Conservation (phyloP, 2,888 invertebrate genomes). For the Incurvaria masculella region DNA sequence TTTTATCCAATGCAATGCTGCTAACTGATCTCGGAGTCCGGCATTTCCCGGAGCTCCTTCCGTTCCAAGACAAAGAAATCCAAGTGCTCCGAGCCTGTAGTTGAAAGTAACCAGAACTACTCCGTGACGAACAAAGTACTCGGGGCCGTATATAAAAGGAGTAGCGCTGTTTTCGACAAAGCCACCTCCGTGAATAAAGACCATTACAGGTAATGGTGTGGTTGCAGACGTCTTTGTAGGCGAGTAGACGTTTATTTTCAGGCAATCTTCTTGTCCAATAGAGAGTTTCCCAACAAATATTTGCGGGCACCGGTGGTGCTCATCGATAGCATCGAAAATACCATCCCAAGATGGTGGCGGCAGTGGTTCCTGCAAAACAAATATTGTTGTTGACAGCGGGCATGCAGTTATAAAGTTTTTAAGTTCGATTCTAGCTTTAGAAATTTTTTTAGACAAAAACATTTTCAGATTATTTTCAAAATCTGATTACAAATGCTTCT, state of each 20-base stretch:
- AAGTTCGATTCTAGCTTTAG: no score
- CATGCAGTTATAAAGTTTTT: no score
- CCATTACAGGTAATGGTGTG: slow-evolving; percentile 35
- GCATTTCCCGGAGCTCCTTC: slow-evolving; percentile 42
- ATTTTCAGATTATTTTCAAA: no score
- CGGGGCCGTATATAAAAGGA: slow-evolving; percentile 37
- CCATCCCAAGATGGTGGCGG: slow-evolving; percentile 33
- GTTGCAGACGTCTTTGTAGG: slow-evolving; percentile 21
- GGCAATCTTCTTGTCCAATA: slow-evolving; percentile 36
- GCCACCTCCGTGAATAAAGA: slow-evolving; percentile 46
- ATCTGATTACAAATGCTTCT: no score
- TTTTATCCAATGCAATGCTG: slow-evolving; percentile 38
- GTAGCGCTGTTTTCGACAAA: slow-evolving; percentile 41
- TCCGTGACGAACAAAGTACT: slow-evolving; percentile 31
- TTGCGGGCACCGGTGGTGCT: slow-evolving; percentile 37
- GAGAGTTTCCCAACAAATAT: slow-evolving; percentile 26
- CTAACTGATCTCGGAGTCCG: slow-evolving; percentile 44
- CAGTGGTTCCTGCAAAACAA: slow-evolving; percentile 29
- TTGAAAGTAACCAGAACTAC: slow-evolving; percentile 42
- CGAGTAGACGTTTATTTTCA: slow-evolving; percentile 37
- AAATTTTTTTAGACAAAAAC: no score
- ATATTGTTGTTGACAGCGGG: slow-evolving; percentile 1
- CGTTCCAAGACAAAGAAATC: slow-evolving; percentile 39
- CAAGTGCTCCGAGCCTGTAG: slow-evolving; percentile 41
- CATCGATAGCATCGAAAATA: slow-evolving; percentile 29